These are phyloP conservation scores for Gymnoscopelus microlampas DNA, from an alignment of 2,797 vertebrate genomes.

Conservation along the genomic window DNA sequence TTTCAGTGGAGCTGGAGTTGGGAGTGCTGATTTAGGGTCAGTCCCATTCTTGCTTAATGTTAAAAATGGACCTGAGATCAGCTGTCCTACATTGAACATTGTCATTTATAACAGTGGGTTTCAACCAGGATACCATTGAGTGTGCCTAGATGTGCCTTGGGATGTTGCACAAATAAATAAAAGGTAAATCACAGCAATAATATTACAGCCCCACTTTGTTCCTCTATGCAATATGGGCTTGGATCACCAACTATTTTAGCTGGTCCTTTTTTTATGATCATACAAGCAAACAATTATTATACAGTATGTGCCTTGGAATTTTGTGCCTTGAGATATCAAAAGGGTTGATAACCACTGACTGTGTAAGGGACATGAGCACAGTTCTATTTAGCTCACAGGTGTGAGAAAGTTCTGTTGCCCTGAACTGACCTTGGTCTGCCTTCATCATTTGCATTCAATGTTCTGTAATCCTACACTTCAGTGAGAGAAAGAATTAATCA, in stretches of 20 bases:
- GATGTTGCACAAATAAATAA: no score
- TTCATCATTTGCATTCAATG: neutral
- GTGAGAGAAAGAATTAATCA: neutral
- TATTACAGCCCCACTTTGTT: neutral
- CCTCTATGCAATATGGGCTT: slow-evolving; percentile 1
- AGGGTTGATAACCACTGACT: slow-evolving; percentile 17
- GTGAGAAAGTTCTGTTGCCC: neutral
- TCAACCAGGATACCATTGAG: no score
- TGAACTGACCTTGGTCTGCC: neutral
- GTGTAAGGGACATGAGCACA: slow-evolving; percentile 11
- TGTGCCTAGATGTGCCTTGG: no score
- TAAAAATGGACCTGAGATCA: no score
- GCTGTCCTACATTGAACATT: no score
- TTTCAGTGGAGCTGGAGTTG: slow-evolving; percentile 3
- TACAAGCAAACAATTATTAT: neutral
- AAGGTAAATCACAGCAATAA: neutral
- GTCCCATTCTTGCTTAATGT: no score
- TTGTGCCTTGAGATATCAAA: slow-evolving; percentile 7
- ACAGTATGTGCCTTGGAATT: slow-evolving; percentile 19
- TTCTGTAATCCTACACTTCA: neutral
- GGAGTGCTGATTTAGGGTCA: no score
- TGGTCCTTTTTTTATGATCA: slow-evolving; percentile 2
- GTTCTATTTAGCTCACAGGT: neutral
- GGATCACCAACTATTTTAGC: slow-evolving; percentile 1
- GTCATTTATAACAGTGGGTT: no score